A percentile compares a stretch with the other conserved stretches of the same genome.
phyloP scores from a whole-genome alignment of 2,888 invertebrate genomes.

The Yponomeuta cagnagella region DNA sequence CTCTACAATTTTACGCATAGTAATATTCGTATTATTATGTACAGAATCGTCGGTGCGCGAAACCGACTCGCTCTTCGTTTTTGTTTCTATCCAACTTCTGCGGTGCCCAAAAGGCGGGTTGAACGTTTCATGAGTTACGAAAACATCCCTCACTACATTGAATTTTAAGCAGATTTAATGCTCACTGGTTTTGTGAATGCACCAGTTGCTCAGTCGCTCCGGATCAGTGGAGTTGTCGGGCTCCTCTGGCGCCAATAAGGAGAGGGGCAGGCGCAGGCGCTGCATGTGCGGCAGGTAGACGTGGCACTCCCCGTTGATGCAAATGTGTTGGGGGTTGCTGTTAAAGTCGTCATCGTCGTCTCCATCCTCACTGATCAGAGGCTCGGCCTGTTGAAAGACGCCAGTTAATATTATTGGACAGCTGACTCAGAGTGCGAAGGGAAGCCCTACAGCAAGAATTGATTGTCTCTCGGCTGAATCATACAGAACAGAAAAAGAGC shows the following conservation, averaged over 20 bases:
- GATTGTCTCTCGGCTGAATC: too few species aligned
- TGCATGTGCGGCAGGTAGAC: conserved; percentile 62
- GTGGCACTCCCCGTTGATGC: conserved; percentile 52
- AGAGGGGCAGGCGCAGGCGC: conserved; percentile 51
- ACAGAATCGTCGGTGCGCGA: too few species aligned
- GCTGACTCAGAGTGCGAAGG: background rate
- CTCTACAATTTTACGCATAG: too few species aligned
- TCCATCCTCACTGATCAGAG: conserved; percentile 29
- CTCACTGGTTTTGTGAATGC: conserved; percentile 69
- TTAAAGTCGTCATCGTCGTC: conserved; percentile 50
- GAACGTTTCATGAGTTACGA: too few species aligned
- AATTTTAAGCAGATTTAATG: too few species aligned
- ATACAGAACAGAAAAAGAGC: too few species aligned
- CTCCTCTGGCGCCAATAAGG: conserved; percentile 44
- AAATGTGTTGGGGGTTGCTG: conserved; percentile 58
- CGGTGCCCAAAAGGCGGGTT: too few species aligned
- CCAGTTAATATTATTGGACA: too few species aligned
- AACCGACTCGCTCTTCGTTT: too few species aligned
- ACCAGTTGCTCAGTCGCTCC: conserved; percentile 56
- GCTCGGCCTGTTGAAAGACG: conserved; percentile 22
- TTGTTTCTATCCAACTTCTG: too few species aligned
- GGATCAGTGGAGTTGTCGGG: conserved; percentile 47
- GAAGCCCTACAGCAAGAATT: too few species aligned
- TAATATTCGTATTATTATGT: too few species aligned
- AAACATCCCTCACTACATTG: conserved; percentile 15